Evolutionary conservation across 2,888 invertebrate genomes (phyloP).

Genomic region (Papilio demoleus): DNA sequence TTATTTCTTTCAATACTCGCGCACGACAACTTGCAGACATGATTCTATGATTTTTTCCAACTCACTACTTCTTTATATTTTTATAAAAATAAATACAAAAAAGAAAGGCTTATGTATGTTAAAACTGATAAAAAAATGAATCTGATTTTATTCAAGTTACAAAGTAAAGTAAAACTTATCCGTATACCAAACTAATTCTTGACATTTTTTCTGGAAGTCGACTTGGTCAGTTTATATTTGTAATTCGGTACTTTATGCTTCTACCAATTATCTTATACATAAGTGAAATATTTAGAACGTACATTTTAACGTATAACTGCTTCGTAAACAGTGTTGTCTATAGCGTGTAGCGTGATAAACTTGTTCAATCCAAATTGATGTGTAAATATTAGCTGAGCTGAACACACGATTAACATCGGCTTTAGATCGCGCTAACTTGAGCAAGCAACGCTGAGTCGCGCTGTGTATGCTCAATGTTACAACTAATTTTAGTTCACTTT

Average conservation of each 20-base stretch:
- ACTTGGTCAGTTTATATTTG: no score
- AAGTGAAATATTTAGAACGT: not conserved
- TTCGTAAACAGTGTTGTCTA: constrained; percentile 6
- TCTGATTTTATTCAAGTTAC: no score
- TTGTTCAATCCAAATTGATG: constrained; percentile 25
- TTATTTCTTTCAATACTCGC: constrained; percentile 17
- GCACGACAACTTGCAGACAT: not conserved
- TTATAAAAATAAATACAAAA: not conserved
- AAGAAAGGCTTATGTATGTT: not conserved
- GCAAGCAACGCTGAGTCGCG: not conserved
- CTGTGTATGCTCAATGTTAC: no score
- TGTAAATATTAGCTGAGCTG: constrained; percentile 29
- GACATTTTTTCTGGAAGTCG: no score
- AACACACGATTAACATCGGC: constrained; percentile 27
- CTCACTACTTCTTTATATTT: constrained; percentile 8
- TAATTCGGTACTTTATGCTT: no score
- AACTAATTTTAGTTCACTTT: constrained; percentile 58
- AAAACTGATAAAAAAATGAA: no score
- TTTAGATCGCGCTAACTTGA: constrained; percentile 23
- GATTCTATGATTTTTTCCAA: constrained; percentile 12
- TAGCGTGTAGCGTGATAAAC: constrained; percentile 26
- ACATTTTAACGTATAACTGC: not conserved
- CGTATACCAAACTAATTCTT: no score
- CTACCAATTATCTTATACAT: no score
- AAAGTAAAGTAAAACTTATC: no score